Evolutionary conservation across 2,797 vertebrate genomes (phyloP).

Genomic region (Ctenosaura bakeri): DNA sequence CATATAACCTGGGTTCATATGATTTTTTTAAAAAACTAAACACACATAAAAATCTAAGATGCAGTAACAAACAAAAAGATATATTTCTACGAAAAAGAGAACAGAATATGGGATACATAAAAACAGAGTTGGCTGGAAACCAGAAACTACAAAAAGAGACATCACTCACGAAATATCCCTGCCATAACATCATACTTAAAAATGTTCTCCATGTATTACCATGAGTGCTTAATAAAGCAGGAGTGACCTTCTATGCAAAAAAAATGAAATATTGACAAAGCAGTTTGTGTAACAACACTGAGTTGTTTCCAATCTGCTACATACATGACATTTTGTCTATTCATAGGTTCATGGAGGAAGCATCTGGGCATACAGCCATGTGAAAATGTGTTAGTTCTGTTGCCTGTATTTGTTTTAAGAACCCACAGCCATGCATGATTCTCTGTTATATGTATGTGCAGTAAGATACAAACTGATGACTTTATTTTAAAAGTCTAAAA

Average conservation of each 20-base stretch:
- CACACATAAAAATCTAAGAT: conserved; percentile 35
- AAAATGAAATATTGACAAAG: background rate
- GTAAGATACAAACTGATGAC: background rate
- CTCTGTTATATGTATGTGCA: background rate
- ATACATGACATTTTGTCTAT: background rate
- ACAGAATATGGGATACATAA: conserved; percentile 46
- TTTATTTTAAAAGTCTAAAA: background rate
- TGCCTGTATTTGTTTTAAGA: background rate
- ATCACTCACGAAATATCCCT: conserved; percentile 73
- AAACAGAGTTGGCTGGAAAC: conserved; percentile 78
- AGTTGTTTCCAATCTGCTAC: background rate
- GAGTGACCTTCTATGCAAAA: background rate
- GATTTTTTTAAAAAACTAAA: conserved; percentile 50
- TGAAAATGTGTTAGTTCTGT: background rate
- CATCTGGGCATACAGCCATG: background rate
- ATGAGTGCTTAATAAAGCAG: conserved; percentile 28
- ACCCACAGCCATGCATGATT: background rate
- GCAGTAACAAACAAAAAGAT: conserved; percentile 46
- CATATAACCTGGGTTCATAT: background rate
- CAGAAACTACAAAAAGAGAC: conserved; percentile 74
- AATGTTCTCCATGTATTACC: conserved; percentile 64
- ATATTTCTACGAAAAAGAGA: background rate
- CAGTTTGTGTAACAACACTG: too few relatives aligned
- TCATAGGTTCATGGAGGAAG: background rate
- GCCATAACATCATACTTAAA: conserved; percentile 66